These are phyloP conservation scores for Ostrea edulis DNA, from an alignment of 1,140 invertebrate species.

Conservation along the genomic window DNA sequence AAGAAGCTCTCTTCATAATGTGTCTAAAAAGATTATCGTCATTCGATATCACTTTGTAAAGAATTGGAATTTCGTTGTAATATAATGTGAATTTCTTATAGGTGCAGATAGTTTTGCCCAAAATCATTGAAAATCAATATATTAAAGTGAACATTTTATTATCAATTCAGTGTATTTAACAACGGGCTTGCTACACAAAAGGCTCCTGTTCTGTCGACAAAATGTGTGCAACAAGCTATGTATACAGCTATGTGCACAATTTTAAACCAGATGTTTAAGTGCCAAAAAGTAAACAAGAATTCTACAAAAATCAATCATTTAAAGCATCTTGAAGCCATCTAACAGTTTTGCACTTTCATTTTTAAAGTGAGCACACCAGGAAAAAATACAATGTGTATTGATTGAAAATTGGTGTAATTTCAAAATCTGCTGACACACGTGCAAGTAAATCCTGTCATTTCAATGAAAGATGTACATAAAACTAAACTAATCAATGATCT, in stretches of 20 bases:
- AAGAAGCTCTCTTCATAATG: too few relatives aligned
- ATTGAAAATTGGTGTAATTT: not conserved
- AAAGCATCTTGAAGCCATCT: not conserved
- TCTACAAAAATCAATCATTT: conserved; percentile 6
- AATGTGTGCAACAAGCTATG: not conserved
- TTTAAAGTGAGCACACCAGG: not conserved
- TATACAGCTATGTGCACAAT: not conserved
- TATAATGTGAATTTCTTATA: not conserved
- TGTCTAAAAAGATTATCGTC: too few relatives aligned
- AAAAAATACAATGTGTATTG: not conserved
- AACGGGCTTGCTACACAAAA: not conserved
- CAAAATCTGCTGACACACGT: too few relatives aligned
- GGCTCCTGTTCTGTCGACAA: not conserved
- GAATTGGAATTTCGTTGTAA: too few relatives aligned
- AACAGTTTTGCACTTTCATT: not conserved
- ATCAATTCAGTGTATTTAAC: not conserved
- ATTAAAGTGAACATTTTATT: not conserved
- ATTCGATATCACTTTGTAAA: too few relatives aligned
- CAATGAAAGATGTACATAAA: too few relatives aligned
- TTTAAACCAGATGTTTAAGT: not conserved
- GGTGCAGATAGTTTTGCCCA: not conserved
- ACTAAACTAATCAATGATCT: too few relatives aligned
- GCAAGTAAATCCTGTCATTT: too few relatives aligned
- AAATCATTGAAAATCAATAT: conserved; percentile 12
- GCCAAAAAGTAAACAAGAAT: conserved; percentile 19